phyloP scores from a whole-genome alignment of 2,888 invertebrate species.

The Mimas tiliae region DNA sequence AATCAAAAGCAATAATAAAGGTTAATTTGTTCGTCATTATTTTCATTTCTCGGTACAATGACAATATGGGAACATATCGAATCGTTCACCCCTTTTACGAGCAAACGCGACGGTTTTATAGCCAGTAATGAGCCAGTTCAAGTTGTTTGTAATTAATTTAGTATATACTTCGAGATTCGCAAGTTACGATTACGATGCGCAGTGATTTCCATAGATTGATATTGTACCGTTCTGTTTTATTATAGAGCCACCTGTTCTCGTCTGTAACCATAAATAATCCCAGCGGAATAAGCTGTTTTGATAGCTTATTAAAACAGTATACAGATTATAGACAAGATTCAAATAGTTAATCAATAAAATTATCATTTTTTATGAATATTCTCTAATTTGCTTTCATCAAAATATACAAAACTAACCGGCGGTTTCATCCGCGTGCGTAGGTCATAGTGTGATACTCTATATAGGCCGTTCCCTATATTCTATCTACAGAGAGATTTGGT shows the following conservation, averaged over 20 bases:
- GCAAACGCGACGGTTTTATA: conserved; percentile 59
- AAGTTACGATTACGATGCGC: conserved; percentile 29
- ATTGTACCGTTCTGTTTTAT: conserved; percentile 18
- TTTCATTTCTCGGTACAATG: conserved; percentile 62
- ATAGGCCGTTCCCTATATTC: no score
- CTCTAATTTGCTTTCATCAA: no score
- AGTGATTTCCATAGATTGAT: conserved; percentile 23
- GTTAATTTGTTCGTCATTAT: conserved; percentile 70
- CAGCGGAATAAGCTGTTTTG: not conserved
- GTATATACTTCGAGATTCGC: conserved; percentile 41
- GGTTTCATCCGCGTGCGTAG: no score
- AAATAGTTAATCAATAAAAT: no score
- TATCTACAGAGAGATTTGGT: no score
- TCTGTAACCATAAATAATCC: not conserved
- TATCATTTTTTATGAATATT: no score
- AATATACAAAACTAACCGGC: no score
- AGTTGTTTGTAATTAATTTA: conserved; percentile 61
- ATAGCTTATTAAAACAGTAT: not conserved
- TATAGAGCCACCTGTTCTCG: conserved; percentile 1
- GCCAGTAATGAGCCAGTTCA: conserved; percentile 52
- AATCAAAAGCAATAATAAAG: conserved; percentile 54
- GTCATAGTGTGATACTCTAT: no score
- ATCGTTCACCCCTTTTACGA: conserved; percentile 75
- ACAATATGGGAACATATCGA: conserved; percentile 67
- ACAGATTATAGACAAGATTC: not conserved